A percentile compares a stretch with the other conserved stretches of the same genome.
Conservation (phyloP, 2,797 vertebrate genomes). For the Coracias cyanogaster region DNA sequence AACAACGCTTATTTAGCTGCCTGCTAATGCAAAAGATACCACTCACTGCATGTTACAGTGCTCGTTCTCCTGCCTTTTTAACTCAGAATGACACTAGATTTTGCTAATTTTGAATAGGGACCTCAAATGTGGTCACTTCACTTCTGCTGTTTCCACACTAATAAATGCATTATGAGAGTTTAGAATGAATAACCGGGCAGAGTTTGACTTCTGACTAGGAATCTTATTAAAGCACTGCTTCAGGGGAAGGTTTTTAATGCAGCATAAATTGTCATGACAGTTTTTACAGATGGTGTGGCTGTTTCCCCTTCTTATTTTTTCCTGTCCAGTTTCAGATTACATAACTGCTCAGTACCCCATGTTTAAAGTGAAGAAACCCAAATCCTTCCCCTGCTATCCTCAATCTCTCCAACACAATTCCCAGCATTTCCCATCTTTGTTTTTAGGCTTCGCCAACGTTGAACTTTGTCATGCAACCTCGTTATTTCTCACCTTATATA, state of each 20-base stretch:
- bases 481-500: background rate
- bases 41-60: background rate
- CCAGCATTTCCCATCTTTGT: background rate
- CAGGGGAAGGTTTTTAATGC: conserved; percentile 77
- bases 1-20: conserved; percentile 11
- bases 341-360: too few species aligned
- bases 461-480: background rate
- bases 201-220: conserved; percentile 73
- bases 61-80: background rate
- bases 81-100: background rate
- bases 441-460: background rate
- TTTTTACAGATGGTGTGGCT: conserved; percentile 50
- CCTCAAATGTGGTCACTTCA: conserved; percentile 43
- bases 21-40: background rate
- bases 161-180: conserved; percentile 68
- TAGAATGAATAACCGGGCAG: conserved; percentile 70
- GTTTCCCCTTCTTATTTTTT: background rate
- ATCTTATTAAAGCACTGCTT: conserved; percentile 81
- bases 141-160: conserved; percentile 52
- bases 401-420: fast-evolving
- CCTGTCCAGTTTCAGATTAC: conserved; percentile 37
- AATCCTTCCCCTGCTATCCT: background rate
- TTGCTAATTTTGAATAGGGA: background rate
- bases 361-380: background rate
- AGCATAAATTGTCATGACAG: conserved; percentile 73